Conservation (phyloP, 2,797 vertebrate species). For the Heterohyrax brucei region DNA sequence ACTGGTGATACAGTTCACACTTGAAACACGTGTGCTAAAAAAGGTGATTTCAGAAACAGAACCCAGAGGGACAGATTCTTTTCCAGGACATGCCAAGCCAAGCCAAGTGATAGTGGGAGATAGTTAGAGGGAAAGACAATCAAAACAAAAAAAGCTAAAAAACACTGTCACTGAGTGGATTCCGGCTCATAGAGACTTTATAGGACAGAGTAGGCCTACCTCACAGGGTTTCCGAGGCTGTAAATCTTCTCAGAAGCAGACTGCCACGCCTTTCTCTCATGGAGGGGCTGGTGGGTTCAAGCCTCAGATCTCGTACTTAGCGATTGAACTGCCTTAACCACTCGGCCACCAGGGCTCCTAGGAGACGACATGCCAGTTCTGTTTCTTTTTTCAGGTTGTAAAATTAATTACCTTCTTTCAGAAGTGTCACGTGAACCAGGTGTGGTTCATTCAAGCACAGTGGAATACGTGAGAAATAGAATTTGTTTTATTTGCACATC, state of each 20-base stretch:
- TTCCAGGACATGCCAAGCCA: background rate
- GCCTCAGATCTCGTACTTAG: too few species aligned
- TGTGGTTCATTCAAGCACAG: background rate
- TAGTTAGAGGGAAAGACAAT: slow-evolving; percentile 6
- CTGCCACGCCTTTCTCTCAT: too few species aligned
- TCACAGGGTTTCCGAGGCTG: too few species aligned
- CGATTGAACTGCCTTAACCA: too few species aligned
- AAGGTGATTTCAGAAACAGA: slow-evolving; percentile 49
- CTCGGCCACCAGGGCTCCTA: too few species aligned
- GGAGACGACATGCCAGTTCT: slow-evolving; percentile 3
- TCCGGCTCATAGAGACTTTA: too few species aligned
- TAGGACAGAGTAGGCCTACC: too few species aligned
- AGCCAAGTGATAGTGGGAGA: background rate
- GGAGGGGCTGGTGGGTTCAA: too few species aligned
- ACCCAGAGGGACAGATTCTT: background rate
- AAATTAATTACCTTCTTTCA: slow-evolving; percentile 41
- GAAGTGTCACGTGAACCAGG: background rate
- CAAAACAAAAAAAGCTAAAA: too few species aligned
- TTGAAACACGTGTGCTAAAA: slow-evolving; percentile 43
- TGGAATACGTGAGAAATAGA: background rate
- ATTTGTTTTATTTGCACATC: slow-evolving; percentile 42
- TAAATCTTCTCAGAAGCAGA: too few species aligned
- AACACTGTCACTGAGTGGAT: too few species aligned
- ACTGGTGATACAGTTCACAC: slow-evolving; percentile 20
- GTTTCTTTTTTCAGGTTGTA: slow-evolving; percentile 33